Evolutionary conservation across 2,888 invertebrate species (phyloP).

Genomic region (Carabus problematicus): DNA sequence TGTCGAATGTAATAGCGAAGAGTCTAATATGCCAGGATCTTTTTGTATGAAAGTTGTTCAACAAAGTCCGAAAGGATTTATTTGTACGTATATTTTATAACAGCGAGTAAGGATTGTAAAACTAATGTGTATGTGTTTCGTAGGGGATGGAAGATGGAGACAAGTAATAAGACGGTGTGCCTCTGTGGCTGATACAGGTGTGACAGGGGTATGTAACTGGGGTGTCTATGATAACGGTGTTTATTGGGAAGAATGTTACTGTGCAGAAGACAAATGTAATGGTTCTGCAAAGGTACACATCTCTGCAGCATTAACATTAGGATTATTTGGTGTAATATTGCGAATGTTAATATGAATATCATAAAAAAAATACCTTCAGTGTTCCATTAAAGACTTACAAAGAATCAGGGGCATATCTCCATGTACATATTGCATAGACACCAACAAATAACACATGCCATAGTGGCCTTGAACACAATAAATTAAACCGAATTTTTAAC

Average conservation of each 20-base stretch:
- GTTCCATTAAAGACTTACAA: no score
- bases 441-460: no score
- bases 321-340: background rate
- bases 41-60: conserved; percentile 96
- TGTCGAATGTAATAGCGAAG: conserved; percentile 93
- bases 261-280: conserved; percentile 91
- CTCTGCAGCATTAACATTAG: conserved; percentile 19
- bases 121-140: conserved; percentile 47
- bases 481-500: no score
- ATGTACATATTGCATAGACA: no score
- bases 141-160: conserved; percentile 95
- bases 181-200: conserved; percentile 88
- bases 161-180: conserved; percentile 90
- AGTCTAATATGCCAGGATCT: conserved; percentile 92
- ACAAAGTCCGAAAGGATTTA: conserved; percentile 92
- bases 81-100: conserved; percentile 75
- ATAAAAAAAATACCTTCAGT: no score
- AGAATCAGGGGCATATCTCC: no score
- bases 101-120: conserved; percentile 3
- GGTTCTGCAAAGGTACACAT: conserved; percentile 45
- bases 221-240: conserved; percentile 93
- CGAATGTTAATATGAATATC: no score
- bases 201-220: conserved; percentile 97
- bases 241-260: conserved; percentile 97
- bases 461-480: no score